Evolutionary conservation across 1,140 invertebrate species (phyloP).

Genomic region (Paraescarpia echinospica): DNA sequence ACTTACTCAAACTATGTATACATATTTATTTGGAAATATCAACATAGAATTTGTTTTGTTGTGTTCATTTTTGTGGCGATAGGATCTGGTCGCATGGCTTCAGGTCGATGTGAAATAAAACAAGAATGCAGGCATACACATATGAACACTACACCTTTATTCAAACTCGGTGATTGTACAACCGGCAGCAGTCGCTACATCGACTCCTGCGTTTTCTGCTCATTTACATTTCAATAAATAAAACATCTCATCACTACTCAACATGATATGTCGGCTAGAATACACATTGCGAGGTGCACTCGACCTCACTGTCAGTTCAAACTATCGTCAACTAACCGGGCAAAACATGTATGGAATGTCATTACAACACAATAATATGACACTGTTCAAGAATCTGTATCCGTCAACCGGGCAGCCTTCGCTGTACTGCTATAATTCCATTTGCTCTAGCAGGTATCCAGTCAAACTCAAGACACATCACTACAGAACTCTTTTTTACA

Average conservation of each 20-base stretch:
- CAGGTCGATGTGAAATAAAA: not conserved
- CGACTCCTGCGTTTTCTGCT: not conserved
- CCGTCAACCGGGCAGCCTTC: not conserved
- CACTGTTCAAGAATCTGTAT: not conserved
- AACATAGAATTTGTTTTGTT: not conserved
- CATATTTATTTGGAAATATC: not conserved
- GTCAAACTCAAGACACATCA: not conserved
- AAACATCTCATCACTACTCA: not conserved
- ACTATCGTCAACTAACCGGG: not conserved
- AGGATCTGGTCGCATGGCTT: not conserved
- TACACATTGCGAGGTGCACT: not conserved
- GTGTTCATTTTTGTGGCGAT: not conserved
- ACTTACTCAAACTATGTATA: not conserved
- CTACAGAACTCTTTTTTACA: not conserved
- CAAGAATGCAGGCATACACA: not conserved
- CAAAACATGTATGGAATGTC: not conserved
- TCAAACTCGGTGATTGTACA: slow-evolving; percentile 5
- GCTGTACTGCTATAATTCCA: not conserved
- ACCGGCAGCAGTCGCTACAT: not conserved
- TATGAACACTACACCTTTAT: not conserved
- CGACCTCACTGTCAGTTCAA: not conserved
- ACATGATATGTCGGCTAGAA: not conserved
- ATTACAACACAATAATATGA: not conserved
- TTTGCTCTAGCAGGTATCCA: not conserved
- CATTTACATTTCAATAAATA: not conserved